Evolutionary conservation across 1,140 invertebrate genomes (phyloP).

Genomic region (Contarinia nasturtii): DNA sequence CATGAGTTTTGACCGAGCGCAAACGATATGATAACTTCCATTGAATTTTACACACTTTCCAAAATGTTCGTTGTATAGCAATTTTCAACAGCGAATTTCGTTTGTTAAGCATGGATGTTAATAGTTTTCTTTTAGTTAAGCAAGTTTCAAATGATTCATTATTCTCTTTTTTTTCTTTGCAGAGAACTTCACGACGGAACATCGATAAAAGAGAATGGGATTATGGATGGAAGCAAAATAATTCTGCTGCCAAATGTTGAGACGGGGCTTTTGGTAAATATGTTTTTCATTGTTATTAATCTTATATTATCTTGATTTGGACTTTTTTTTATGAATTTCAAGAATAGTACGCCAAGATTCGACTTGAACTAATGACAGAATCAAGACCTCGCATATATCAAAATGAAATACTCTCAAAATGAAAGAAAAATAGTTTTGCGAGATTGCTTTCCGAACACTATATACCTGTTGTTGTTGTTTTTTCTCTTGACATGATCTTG

Average conservation of each 20-base stretch:
- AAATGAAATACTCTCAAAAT: neutral
- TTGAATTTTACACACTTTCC: neutral
- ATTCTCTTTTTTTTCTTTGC: conserved; percentile 24
- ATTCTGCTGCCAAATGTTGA: conserved; percentile 83
- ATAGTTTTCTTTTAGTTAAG: neutral
- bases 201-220: conserved; percentile 56
- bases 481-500: neutral
- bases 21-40: neutral
- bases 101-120: neutral
- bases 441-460: too few relatives aligned
- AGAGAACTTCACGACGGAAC: conserved; percentile 78
- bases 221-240: conserved; percentile 70
- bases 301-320: neutral
- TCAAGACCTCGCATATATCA: neutral
- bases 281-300: conserved; percentile 1
- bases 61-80: neutral
- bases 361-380: too few relatives aligned
- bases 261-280: conserved; percentile 80
- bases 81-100: too few relatives aligned
- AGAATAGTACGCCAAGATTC: too few relatives aligned
- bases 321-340: too few relatives aligned
- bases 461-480: too few relatives aligned
- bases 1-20: neutral
- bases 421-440: too few relatives aligned
- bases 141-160: neutral